Base-by-base conservation (phyloP, 2,888 invertebrate genomes). In the Tetragonisca angustula region DNA sequence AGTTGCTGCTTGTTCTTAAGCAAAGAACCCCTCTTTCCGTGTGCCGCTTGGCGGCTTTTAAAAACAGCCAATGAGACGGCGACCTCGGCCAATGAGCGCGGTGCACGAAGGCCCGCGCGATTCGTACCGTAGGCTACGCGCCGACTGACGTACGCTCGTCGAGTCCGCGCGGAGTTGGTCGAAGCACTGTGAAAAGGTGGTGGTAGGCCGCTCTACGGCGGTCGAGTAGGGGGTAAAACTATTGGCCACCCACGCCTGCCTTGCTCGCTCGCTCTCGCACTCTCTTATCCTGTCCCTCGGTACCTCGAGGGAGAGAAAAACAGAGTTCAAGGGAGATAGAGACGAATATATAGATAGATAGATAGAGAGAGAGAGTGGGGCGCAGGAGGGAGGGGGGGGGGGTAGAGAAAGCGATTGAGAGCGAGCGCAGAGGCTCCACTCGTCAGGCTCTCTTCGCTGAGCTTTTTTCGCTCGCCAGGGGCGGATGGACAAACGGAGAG, bases 231-330 rank as follows among this genome's bases (percentile, higher is more conserved):
- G 90, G 90, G 93, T 91, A 92, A 93, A 94, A 93, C 94, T 94
- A 94, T 94, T 93, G 94, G 91, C 94, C 94, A 94, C 94, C 94
- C 93, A 94, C 93, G 93, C 93, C 92, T 87, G 79, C 80, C 78
- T 80, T 65, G 74, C 85, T 77, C 78, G 54, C 72, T 80, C 81
- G 19, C 73, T 76, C 59, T 71, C 77, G 77, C 78, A 50, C 81
- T 85, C 85, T 85, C 84, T 83, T 83, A 79, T 65, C 77, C 75
- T 84, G 83, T 76, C 84, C 70, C 77, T 69, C 32, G 79, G 78
- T 82, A 78, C 79, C 76, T 70, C 79, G 78, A 67, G 76, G 76
- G 88, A 85, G 90, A 88, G 89, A 88, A 88, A 88, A 85, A 89
- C 88, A 89, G 81, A 76, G 76, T 71, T 78, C 24, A 15, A 59